These are phyloP conservation scores for Heliconius nattereri DNA, from an alignment of 1,140 invertebrate species.

Conservation along the genomic window DNA sequence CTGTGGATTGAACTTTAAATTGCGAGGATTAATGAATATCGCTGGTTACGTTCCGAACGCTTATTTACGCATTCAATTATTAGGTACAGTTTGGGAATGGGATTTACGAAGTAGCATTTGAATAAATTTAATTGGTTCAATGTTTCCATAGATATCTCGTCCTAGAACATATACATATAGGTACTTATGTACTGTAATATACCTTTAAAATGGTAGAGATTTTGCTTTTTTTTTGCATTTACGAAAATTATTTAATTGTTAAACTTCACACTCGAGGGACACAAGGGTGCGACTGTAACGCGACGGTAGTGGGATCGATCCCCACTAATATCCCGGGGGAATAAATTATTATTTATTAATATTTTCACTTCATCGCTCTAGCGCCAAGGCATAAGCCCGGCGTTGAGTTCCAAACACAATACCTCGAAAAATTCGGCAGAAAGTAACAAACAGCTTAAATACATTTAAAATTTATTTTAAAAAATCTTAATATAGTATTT, in stretches of 20 bases:
- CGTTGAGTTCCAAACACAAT: no score
- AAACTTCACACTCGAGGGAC: no score
- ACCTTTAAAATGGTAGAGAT: not conserved
- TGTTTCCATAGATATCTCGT: not conserved
- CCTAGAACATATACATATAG: not conserved
- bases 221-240: not conserved
- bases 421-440: no score
- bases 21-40: slow-evolving; percentile 62
- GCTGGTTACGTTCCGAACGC: slow-evolving; percentile 59
- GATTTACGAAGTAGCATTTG: slow-evolving; percentile 14
- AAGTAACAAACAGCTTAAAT: not conserved
- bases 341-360: no score
- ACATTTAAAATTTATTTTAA: not conserved
- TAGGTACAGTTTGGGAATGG: slow-evolving; percentile 12
- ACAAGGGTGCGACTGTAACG: no score
- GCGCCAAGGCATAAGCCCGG: no score
- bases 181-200: no score
- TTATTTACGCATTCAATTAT: slow-evolving; percentile 46
- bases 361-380: no score
- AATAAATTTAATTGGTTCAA: slow-evolving; percentile 23
- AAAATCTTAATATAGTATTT: no score
- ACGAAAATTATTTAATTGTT: no score
- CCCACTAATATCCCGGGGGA: no score
- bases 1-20: slow-evolving; percentile 50
- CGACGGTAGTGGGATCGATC: no score